A percentile compares a stretch with the other conserved stretches of the same genome.
These are phyloP conservation scores for Drosophila lutescens DNA, from an alignment of 2,888 invertebrate genomes.

Conservation along the genomic window DNA sequence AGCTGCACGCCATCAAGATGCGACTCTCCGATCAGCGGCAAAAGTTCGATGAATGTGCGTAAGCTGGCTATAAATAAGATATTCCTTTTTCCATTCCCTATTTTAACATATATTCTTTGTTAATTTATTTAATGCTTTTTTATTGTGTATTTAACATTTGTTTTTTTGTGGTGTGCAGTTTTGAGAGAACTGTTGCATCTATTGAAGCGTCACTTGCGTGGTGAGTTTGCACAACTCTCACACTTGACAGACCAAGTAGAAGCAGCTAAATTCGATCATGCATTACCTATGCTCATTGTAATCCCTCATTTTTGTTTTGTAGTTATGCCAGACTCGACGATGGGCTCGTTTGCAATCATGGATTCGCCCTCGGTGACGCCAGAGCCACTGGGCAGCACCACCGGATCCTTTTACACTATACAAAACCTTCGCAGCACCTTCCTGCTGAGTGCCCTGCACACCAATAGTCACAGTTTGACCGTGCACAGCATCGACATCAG, in stretches of 20 bases:
- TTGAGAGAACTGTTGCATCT: slow-evolving; percentile 74
- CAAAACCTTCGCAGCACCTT: slow-evolving; percentile 83
- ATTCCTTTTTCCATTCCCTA: slow-evolving; percentile 10
- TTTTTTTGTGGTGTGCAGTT: slow-evolving; percentile 63
- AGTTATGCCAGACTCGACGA: slow-evolving; percentile 81
- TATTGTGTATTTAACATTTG: slow-evolving; percentile 41
- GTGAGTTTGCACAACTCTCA: slow-evolving; percentile 67
- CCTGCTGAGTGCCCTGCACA: slow-evolving; percentile 83
- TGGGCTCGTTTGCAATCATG: slow-evolving; percentile 83
- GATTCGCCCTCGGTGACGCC: slow-evolving; percentile 83
- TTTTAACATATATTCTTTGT: slow-evolving; percentile 44
- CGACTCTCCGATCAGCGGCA: slow-evolving; percentile 85
- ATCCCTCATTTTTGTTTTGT: slow-evolving; percentile 47
- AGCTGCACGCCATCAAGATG: slow-evolving; percentile 87
- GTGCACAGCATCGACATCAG: slow-evolving; percentile 89
- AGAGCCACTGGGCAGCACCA: slow-evolving; percentile 82
- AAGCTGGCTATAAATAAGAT: slow-evolving; percentile 11
- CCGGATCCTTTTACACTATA: slow-evolving; percentile 83
- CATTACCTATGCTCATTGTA: background rate
- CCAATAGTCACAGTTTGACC: slow-evolving; percentile 80
- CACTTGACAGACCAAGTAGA: slow-evolving; percentile 25
- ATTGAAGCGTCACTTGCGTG: slow-evolving; percentile 73
- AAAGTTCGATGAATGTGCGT: slow-evolving; percentile 83
- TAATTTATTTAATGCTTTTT: slow-evolving; percentile 44
- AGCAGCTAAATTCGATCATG: background rate